Evolutionary conservation across 2,888 invertebrate species (phyloP).

Genomic region (Tenthredo distinguenda): DNA sequence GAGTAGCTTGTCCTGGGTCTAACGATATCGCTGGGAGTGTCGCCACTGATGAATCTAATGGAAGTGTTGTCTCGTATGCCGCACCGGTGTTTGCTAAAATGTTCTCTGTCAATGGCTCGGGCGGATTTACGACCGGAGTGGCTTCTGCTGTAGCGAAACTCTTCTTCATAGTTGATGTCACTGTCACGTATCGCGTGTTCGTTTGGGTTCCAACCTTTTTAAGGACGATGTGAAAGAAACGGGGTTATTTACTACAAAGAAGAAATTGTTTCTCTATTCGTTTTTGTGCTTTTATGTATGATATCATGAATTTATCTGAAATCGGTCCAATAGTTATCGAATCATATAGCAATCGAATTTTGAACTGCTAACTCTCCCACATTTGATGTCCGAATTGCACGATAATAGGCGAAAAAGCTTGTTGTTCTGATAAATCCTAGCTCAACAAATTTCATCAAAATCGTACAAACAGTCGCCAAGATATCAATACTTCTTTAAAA

Average conservation of each 20-base stretch:
- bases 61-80: constrained; percentile 86
- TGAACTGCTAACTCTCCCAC: neutral
- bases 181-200: constrained; percentile 92
- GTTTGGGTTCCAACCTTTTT: constrained; percentile 90
- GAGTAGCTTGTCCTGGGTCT: constrained; percentile 89
- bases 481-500: neutral
- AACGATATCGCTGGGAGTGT: constrained; percentile 90
- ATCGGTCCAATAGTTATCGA: neutral
- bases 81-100: constrained; percentile 89
- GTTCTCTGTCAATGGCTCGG: constrained; percentile 92
- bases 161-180: constrained; percentile 92
- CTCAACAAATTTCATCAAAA: neutral
- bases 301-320: neutral
- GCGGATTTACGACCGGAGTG: constrained; percentile 79
- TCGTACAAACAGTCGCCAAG: neutral
- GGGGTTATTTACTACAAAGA: neutral
- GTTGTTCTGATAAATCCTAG: neutral
- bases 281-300: neutral
- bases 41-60: constrained; percentile 88
- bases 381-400: neutral
- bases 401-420: neutral
- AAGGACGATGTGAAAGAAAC: neutral
- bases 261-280: neutral
- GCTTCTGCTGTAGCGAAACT: constrained; percentile 83
- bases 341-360: neutral